Evolutionary conservation across 2,888 invertebrate species (phyloP).

Genomic region (Eucriotettix oculatus): DNA sequence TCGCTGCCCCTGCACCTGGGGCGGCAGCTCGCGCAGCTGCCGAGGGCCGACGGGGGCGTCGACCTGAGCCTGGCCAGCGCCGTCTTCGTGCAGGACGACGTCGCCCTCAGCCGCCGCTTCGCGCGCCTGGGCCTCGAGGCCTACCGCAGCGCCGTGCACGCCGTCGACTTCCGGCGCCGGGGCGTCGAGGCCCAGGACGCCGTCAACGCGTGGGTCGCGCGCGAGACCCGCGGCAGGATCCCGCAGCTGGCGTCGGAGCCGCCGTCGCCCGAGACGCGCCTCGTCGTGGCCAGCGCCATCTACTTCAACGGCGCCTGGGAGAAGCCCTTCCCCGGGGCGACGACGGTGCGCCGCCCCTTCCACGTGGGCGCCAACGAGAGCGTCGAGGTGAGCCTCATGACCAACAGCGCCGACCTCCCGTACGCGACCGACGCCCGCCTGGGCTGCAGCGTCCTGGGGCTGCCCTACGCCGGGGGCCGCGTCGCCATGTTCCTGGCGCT

Average conservation of each 20-base stretch:
- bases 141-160: background rate
- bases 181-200: background rate
- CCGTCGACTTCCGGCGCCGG: background rate
- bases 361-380: slow-evolving; percentile 1
- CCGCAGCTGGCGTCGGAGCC: slow-evolving; percentile 34
- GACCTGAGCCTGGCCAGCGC: slow-evolving; percentile 26
- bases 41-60: slow-evolving; percentile 31
- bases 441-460: slow-evolving; percentile 29
- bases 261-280: slow-evolving; percentile 35
- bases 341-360: slow-evolving; percentile 33
- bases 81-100: background rate
- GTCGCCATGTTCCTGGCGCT: slow-evolving; percentile 45
- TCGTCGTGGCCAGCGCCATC: slow-evolving; percentile 48
- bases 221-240: slow-evolving; percentile 44
- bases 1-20: background rate
- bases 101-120: background rate
- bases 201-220: slow-evolving; percentile 35
- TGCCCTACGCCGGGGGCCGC: slow-evolving; percentile 52
- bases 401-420: slow-evolving; percentile 40
- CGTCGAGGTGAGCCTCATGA: slow-evolving; percentile 43
- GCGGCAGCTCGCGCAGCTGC: slow-evolving; percentile 31
- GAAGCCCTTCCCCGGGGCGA: slow-evolving; percentile 37
- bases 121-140: background rate
- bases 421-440: slow-evolving; percentile 33
- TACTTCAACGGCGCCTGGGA: slow-evolving; percentile 59